phyloP scores from a whole-genome alignment of 2,888 invertebrate species.

The Pseudeuparius sepicola region DNA sequence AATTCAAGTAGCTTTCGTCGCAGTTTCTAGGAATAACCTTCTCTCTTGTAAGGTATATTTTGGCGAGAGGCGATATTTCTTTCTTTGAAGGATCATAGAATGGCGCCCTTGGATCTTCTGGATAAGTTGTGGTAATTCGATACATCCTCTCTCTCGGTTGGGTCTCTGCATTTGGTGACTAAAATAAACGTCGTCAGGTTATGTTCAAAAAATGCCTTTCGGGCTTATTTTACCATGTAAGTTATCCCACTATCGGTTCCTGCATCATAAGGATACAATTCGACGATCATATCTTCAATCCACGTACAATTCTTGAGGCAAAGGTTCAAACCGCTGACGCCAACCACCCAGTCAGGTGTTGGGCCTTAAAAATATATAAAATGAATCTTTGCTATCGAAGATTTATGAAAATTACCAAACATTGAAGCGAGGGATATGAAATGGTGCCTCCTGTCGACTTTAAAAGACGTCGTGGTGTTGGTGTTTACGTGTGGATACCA shows the following conservation, averaged over 20 bases:
- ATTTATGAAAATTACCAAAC: conserved; percentile 65
- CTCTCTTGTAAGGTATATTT: conserved; percentile 65
- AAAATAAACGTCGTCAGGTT: conserved; percentile 16
- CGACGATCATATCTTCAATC: conserved; percentile 72
- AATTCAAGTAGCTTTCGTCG: conserved; percentile 51
- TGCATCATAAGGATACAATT: conserved; percentile 90
- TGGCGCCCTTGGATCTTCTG: conserved; percentile 84
- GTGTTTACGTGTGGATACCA: conserved; percentile 84
- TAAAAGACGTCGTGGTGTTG: conserved; percentile 71
- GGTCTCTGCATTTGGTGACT: conserved; percentile 73
- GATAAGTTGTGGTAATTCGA: conserved; percentile 81
- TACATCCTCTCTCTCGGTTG: conserved; percentile 75
- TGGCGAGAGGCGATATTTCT: conserved; percentile 76
- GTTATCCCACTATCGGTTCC: conserved; percentile 90
- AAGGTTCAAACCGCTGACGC: conserved; percentile 78
- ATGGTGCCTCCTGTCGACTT: conserved; percentile 76
- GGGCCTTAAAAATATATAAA: conserved; percentile 52
- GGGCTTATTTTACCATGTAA: conserved; percentile 62
- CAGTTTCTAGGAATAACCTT: conserved; percentile 65
- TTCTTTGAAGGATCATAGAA: conserved; percentile 68
- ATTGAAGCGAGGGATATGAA: conserved; percentile 79
- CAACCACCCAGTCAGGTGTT: conserved; percentile 97
- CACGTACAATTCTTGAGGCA: conserved; percentile 86
- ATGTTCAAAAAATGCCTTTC: not conserved
- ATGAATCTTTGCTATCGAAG: not conserved